These are phyloP conservation scores for Pitta sordida DNA, from an alignment of 2,113 vertebrate genomes.

Conservation along the genomic window DNA sequence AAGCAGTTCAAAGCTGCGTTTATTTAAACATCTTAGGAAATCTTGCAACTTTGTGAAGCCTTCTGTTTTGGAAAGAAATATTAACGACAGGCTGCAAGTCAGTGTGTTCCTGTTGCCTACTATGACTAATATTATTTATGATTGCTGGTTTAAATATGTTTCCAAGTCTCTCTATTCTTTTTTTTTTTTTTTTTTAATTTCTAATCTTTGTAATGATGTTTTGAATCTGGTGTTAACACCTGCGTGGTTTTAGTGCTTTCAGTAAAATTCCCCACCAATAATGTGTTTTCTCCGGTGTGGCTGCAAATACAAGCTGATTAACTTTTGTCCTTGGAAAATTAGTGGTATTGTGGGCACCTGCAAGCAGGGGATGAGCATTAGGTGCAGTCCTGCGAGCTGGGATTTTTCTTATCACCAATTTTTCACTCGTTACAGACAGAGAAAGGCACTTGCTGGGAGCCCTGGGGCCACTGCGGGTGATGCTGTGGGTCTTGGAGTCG, in stretches of 20 bases:
- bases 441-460: neutral
- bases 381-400: neutral
- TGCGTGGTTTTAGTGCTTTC: neutral
- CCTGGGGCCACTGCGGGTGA: neutral
- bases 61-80: neutral
- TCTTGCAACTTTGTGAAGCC: conserved; percentile 1
- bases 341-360: neutral
- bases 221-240: neutral
- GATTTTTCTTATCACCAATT: neutral
- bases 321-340: conserved; percentile 33
- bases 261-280: neutral
- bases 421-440: neutral
- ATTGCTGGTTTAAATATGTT: neutral
- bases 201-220: neutral
- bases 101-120: neutral
- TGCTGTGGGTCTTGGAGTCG: neutral
- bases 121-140: neutral
- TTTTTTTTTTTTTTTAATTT: neutral
- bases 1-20: neutral
- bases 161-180: neutral
- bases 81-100: neutral
- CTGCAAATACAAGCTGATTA: neutral
- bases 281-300: neutral
- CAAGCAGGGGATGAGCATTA: neutral
- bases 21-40: conserved; percentile 37